Evolutionary conservation across 1,140 invertebrate species (phyloP), one percentile per base, ranked within the genome.

Genomic region (Drosophila murphyi): DNA sequence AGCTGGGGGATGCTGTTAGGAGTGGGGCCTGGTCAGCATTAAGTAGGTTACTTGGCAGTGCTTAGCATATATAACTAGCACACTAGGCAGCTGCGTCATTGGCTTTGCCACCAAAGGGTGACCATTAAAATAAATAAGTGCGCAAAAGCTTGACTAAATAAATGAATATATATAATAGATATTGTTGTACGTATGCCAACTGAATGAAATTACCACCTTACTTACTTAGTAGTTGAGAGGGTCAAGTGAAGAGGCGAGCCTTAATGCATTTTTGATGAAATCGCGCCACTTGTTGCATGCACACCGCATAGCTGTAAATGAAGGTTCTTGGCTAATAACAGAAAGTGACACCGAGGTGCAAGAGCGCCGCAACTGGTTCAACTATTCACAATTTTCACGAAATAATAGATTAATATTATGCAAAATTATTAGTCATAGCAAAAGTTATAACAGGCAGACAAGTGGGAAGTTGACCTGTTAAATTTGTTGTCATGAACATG

Each of bases 1-100:
- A 45, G 62, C 37, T 34, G 35, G 28, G 29, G 32, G 31, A 20
- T 31, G 7, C 3, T 43, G 29, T 5, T 5, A 37, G 8, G 41
- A 34, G 47, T 65, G 1, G 75, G 47, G 20, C 51, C 51, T 39
- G 35, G 45, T 48, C 59, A 39, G 62, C 67, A 72, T 60, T 79
- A 86, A 86, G 79, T 86, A 82, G 82, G 82, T 86, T 86, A 86
- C 79, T 86, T 86, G 82, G 83, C 83, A 86, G 76, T 76, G 82
- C 71, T 86, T 88, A 88, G 83, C 82, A 82, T 69, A 86, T 71
- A 86, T 86, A 86, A 82, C 83, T 73, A 79, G 82, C 69, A 86
- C 82, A 86, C 39, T 20, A 10, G 75, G 82, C 67, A 75, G 72
- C 69, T 70, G 50, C 50, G 63, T 62, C 59, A 75, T 72, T 72